phyloP scores from a whole-genome alignment of 2,113 vertebrate genomes.

The Forbesichthys papilliferus region DNA sequence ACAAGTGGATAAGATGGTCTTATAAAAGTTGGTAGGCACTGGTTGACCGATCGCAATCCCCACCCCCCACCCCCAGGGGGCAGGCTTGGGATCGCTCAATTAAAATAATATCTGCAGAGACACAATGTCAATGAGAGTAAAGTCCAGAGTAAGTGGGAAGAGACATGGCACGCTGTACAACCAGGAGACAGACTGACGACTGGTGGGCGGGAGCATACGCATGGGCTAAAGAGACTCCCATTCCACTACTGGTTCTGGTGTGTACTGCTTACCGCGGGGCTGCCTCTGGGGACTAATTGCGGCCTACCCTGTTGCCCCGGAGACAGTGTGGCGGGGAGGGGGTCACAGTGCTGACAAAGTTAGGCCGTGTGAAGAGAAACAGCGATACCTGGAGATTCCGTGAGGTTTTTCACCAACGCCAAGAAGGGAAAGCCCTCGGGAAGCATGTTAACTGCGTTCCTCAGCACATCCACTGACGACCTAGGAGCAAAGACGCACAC shows the following conservation, averaged over 20 bases:
- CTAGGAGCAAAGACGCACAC: conserved; percentile 32
- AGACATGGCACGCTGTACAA: conserved; percentile 8
- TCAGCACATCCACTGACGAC: conserved; percentile 50
- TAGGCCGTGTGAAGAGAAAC: not conserved
- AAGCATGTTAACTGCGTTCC: conserved; percentile 45
- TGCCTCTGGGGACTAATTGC: conserved; percentile 7
- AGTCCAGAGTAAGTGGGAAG: conserved; percentile 11
- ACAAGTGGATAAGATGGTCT: too few species aligned
- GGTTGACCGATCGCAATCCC: too few species aligned
- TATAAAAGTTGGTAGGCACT: too few species aligned
- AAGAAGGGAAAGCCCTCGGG: conserved; percentile 62
- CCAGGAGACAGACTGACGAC: not conserved
- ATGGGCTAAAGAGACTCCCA: not conserved
- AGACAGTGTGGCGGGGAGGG: not conserved
- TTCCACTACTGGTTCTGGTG: conserved; percentile 19
- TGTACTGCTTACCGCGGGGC: conserved; percentile 21
- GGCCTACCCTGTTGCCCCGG: conserved; percentile 4
- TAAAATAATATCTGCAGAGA: not conserved
- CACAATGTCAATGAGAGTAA: conserved; percentile 9
- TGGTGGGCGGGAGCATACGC: not conserved
- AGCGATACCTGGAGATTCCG: conserved; percentile 68
- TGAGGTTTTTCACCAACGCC: conserved; percentile 52
- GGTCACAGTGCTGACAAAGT: conserved; percentile 2
- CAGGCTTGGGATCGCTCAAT: not conserved
- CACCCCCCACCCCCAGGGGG: too few species aligned